Conservation (phyloP, 1,140 invertebrate species). For the Saxidomus purpurata region DNA sequence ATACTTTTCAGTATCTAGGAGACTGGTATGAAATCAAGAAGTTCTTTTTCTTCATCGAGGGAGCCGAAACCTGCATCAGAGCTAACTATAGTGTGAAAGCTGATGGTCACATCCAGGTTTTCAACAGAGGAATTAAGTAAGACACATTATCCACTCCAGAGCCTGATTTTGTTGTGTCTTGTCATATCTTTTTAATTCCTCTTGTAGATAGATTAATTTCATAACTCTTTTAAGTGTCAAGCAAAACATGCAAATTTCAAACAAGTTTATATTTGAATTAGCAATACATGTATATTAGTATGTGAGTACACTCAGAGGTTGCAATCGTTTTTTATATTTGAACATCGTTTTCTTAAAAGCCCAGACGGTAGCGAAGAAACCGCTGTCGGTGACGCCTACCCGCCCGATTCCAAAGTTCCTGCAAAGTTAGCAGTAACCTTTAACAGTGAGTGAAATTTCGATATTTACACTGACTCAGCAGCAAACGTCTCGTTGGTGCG, state of each 20-base stretch:
- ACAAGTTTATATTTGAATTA: too few species aligned
- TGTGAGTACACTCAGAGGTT: too few species aligned
- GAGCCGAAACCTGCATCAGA: conserved; percentile 51
- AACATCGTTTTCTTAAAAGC: too few species aligned
- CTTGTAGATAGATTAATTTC: too few species aligned
- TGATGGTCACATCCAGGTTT: conserved; percentile 71
- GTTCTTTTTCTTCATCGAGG: conserved; percentile 68
- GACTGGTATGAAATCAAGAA: conserved; percentile 72
- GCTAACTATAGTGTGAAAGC: conserved; percentile 68
- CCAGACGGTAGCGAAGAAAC: conserved; percentile 48
- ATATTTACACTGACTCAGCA: too few species aligned
- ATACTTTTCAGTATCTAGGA: conserved; percentile 71
- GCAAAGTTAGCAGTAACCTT: conserved; percentile 64
- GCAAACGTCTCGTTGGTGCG: too few species aligned
- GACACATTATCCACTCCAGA: background rate
- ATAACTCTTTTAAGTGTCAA: too few species aligned
- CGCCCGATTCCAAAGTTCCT: conserved; percentile 34
- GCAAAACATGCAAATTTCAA: too few species aligned
- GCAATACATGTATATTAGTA: too few species aligned
- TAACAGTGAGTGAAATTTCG: conserved; percentile 50
- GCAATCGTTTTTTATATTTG: too few species aligned
- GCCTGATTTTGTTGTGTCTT: too few species aligned
- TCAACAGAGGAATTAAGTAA: conserved; percentile 59
- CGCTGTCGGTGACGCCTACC: conserved; percentile 65
- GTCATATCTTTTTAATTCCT: too few species aligned